Conservation (phyloP, 1,140 invertebrate genomes). For the Doryteuthis pealeii region DNA sequence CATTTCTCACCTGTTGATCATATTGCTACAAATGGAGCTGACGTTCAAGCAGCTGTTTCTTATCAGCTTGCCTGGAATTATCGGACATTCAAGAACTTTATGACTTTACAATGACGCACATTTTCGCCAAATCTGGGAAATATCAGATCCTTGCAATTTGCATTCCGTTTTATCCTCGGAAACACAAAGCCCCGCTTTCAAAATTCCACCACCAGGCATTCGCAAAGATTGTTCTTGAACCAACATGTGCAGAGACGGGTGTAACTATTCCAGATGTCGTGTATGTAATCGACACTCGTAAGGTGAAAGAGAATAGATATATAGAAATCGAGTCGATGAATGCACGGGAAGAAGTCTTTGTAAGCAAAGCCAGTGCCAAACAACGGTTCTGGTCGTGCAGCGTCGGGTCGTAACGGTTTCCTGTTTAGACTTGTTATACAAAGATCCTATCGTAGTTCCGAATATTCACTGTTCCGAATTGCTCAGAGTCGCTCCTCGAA, state of each 20-base stretch:
- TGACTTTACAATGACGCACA: slow-evolving; percentile 41
- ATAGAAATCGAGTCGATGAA: slow-evolving; percentile 54
- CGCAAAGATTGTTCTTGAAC: slow-evolving; percentile 61
- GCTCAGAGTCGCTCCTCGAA: slow-evolving; percentile 51
- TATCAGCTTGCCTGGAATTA: slow-evolving; percentile 54
- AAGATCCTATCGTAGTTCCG: slow-evolving; percentile 35
- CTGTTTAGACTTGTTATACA: slow-evolving; percentile 72
- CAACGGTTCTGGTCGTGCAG: slow-evolving; percentile 91
- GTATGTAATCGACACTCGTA: slow-evolving; percentile 90
- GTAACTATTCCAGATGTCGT: slow-evolving; percentile 94
- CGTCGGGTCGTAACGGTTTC: slow-evolving; percentile 75
- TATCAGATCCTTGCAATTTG: slow-evolving; percentile 48
- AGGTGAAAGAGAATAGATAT: slow-evolving; percentile 64
- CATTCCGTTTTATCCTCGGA: slow-evolving; percentile 54
- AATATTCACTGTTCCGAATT: slow-evolving; percentile 52
- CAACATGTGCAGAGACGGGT: slow-evolving; percentile 62
- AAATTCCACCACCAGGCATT: slow-evolving; percentile 45
- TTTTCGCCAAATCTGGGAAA: slow-evolving; percentile 37
- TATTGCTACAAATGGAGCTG: slow-evolving; percentile 27
- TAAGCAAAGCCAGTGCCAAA: slow-evolving; percentile 89
- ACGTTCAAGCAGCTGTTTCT: slow-evolving; percentile 49
- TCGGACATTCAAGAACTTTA: slow-evolving; percentile 54
- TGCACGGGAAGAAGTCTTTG: slow-evolving; percentile 68
- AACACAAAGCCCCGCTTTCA: slow-evolving; percentile 52
- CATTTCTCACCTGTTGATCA: slow-evolving; percentile 34